A percentile compares a stretch with the other conserved stretches of the same genome.
Conservation (phyloP, 2,888 invertebrate genomes). For the Emmelina monodactyla region DNA sequence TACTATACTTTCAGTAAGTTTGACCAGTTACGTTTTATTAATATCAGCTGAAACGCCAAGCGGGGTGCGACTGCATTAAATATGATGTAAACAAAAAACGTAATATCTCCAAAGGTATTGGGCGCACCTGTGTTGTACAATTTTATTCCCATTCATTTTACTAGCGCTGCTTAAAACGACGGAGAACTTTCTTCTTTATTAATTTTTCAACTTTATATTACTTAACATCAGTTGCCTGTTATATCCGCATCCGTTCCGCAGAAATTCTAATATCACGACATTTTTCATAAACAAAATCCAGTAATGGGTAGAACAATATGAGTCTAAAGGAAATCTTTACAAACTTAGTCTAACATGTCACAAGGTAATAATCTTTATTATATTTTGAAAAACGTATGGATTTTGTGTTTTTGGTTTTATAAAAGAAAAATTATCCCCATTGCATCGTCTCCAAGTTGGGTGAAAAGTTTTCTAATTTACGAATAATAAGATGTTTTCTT, state of each 20-base stretch:
- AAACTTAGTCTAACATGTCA: too few relatives aligned
- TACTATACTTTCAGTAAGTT: too few relatives aligned
- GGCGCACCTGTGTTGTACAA: slow-evolving; percentile 61
- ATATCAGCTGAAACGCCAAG: slow-evolving; percentile 20
- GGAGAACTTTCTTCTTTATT: slow-evolving; percentile 62
- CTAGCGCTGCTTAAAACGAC: slow-evolving; percentile 60
- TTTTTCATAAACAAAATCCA: slow-evolving; percentile 15
- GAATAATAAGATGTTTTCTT: slow-evolving; percentile 48
- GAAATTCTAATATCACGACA: slow-evolving; percentile 16
- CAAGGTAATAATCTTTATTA: too few relatives aligned
- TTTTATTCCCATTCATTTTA: slow-evolving; percentile 66
- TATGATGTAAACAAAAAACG: slow-evolving; percentile 52
- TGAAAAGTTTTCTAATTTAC: slow-evolving; percentile 50
- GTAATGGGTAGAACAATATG: too few relatives aligned
- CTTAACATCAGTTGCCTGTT: slow-evolving; percentile 46
- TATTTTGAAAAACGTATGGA: too few relatives aligned
- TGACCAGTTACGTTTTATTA: slow-evolving; percentile 18
- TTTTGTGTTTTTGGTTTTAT: too few relatives aligned
- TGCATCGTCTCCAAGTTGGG: background rate
- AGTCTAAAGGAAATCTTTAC: too few relatives aligned
- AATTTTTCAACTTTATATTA: slow-evolving; percentile 67
- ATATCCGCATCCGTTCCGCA: slow-evolving; percentile 33
- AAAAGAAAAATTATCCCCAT: too few relatives aligned
- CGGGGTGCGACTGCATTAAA: slow-evolving; percentile 26
- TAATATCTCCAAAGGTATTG: slow-evolving; percentile 62